phyloP scores from a whole-genome alignment of 2,113 vertebrate genomes.

The Proterorhinus semilunaris region DNA sequence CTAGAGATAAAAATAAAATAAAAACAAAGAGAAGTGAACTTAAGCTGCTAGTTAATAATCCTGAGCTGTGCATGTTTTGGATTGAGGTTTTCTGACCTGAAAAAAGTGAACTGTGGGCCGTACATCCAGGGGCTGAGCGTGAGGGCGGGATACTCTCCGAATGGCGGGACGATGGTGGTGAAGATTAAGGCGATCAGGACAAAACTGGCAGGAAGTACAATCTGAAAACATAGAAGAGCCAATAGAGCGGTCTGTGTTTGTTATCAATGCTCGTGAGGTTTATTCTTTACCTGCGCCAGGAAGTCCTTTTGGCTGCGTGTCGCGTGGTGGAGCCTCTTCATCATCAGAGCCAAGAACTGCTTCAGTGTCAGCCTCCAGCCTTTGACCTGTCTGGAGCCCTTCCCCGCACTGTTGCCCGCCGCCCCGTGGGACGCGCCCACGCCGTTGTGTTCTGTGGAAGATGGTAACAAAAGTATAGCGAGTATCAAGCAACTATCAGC shows the following conservation, averaged over 20 bases:
- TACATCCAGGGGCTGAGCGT: constrained; percentile 94
- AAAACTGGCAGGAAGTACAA: constrained; percentile 89
- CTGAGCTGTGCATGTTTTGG: not conserved
- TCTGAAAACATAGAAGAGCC: constrained; percentile 76
- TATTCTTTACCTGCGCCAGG: constrained; percentile 85
- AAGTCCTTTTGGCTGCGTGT: constrained; percentile 89
- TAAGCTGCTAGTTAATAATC: not conserved
- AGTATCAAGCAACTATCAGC: not conserved
- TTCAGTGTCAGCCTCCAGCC: constrained; percentile 79
- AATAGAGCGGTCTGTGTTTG: not conserved
- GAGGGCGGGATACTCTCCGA: constrained; percentile 92
- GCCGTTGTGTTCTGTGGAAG: constrained; percentile 49
- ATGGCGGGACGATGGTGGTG: constrained; percentile 88
- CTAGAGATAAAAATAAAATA: constrained; percentile 69
- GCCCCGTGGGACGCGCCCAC: constrained; percentile 7
- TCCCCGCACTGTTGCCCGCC: constrained; percentile 65
- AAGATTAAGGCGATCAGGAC: constrained; percentile 88
- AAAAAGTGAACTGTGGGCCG: constrained; percentile 89
- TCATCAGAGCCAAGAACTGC: constrained; percentile 87
- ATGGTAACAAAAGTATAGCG: not conserved
- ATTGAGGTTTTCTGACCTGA: constrained; percentile 78
- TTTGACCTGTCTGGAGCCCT: constrained; percentile 78
- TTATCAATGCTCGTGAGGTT: not conserved
- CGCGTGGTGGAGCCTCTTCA: constrained; percentile 87
- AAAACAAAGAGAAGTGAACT: no score